Conservation (phyloP, 2,888 invertebrate species). For the Ophion ventricosus region DNA sequence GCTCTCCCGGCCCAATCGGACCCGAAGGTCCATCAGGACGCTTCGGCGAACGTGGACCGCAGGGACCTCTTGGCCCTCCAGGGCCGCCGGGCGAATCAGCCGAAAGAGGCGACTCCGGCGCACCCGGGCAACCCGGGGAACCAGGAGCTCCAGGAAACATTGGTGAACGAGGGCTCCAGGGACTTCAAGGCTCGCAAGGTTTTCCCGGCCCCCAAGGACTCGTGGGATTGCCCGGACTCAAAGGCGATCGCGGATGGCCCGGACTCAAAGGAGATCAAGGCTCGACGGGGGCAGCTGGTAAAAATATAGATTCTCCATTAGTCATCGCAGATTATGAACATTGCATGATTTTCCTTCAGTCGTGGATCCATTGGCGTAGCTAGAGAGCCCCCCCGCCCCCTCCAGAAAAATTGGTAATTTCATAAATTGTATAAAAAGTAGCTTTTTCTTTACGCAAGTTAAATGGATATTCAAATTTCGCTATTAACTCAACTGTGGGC, state of each 20-base stretch:
- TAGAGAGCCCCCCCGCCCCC: no score
- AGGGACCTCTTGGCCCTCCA: constrained; percentile 89
- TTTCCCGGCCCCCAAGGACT: constrained; percentile 89
- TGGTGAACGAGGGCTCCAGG: constrained; percentile 90
- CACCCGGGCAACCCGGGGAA: constrained; percentile 89
- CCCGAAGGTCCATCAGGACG: constrained; percentile 90
- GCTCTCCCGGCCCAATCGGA: constrained; percentile 88
- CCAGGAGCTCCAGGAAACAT: constrained; percentile 89
- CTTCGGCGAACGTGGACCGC: constrained; percentile 90
- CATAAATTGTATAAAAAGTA: no score
- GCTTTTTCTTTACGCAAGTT: no score
- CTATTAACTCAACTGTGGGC: no score
- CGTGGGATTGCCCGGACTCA: constrained; percentile 88
- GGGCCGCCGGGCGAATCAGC: constrained; percentile 93
- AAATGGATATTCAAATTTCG: no score
- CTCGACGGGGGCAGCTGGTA: constrained; percentile 86
- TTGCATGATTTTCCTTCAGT: neutral
- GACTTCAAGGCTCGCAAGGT: constrained; percentile 89
- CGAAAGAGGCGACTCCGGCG: constrained; percentile 91
- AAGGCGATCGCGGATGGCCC: constrained; percentile 89
- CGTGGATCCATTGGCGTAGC: no score
- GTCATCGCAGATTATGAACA: neutral
- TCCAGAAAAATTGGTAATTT: no score
- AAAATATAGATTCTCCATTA: constrained; percentile 25
- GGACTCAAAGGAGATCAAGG: constrained; percentile 92